These are phyloP conservation scores for Cenopis cana DNA, from an alignment of 2,888 invertebrate species.

Conservation along the genomic window DNA sequence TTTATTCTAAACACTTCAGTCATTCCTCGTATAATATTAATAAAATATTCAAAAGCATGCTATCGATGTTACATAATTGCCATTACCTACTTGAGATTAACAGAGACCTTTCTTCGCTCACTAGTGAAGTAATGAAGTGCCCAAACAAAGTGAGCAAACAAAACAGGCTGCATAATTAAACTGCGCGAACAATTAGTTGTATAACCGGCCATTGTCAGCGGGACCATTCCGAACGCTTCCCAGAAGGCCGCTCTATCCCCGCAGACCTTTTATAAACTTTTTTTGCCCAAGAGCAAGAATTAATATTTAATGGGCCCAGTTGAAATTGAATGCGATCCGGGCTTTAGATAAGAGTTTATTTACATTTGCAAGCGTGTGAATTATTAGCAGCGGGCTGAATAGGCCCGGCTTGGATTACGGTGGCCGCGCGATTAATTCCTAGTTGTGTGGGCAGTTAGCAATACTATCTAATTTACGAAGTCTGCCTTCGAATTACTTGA, in stretches of 20 bases:
- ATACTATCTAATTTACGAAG: slow-evolving; percentile 30
- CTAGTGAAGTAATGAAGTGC: slow-evolving; percentile 29
- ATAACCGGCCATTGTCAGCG: slow-evolving; percentile 58
- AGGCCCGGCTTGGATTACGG: slow-evolving; percentile 38
- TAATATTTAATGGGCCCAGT: slow-evolving; percentile 75
- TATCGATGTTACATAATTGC: slow-evolving; percentile 4
- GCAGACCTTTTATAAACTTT: slow-evolving; percentile 57
- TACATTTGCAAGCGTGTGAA: slow-evolving; percentile 62
- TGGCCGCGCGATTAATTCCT: slow-evolving; percentile 34
- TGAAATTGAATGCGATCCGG: slow-evolving; percentile 68
- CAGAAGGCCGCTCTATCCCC: slow-evolving; percentile 74
- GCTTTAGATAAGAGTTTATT: slow-evolving; percentile 67
- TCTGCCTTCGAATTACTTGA: slow-evolving; percentile 21
- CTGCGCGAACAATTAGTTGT: slow-evolving; percentile 49
- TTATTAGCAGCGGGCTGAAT: slow-evolving; percentile 50
- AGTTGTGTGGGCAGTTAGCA: slow-evolving; percentile 31
- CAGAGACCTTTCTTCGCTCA: slow-evolving; percentile 25
- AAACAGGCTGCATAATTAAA: slow-evolving; percentile 48
- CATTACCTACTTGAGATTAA: slow-evolving; percentile 14
- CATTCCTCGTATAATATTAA: too few species aligned
- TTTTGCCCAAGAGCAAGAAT: slow-evolving; percentile 65
- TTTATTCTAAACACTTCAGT: slow-evolving; percentile 1
- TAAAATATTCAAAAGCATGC: slow-evolving; percentile 5
- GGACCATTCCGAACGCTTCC: slow-evolving; percentile 63
- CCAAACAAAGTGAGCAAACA: slow-evolving; percentile 47